Evolutionary conservation across 2,888 invertebrate genomes (phyloP), one percentile per base, ranked within the genome.

Genomic region (Nebria salina): DNA sequence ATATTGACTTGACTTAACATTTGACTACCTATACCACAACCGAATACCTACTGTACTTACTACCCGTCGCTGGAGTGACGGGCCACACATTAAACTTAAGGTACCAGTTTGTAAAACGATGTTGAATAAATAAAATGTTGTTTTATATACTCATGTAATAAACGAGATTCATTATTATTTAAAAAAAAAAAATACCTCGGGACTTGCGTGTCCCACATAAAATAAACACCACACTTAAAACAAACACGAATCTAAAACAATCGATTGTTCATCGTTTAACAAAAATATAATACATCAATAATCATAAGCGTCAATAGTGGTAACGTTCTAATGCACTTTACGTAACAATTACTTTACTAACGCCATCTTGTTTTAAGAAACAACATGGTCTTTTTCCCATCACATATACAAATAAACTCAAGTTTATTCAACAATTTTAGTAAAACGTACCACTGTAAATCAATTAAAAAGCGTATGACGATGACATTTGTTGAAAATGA

Each of bases 121-220:
- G 88, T 88, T 89, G 85, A 87, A 88, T 88, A 88, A 89, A 89
- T 88, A 89, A 89, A 89, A 88, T 88, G 88, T 88, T 89, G 88
- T 89, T 89, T 89, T 89, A 88, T 88, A 89, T 88, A 87, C 87
- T 87, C 87, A 87, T 87, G 86, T 87, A 86, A 86, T 86, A 87
- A 86, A 86, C 89, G 73, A 81, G 75, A 80, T 74, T 80, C 75
- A 75, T 80, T 80, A 79, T 80, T 80, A 80, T 80, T 80, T 34
- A 34, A 79, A 75, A 75, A 80, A 75, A 80, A 80, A 79, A 80
- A 20, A 20, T 20, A 75, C 80, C 80, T 65, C 64, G 75, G 80
- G 75, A 65, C 72, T 75, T 74, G 74, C 75, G 74, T 79, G 79
- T 74, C 74, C 75, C 66, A 74, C 79, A 79, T 79, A 79, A 79